phyloP scores from a whole-genome alignment of 2,888 invertebrate species.

The Mesochorus sp. region DNA sequence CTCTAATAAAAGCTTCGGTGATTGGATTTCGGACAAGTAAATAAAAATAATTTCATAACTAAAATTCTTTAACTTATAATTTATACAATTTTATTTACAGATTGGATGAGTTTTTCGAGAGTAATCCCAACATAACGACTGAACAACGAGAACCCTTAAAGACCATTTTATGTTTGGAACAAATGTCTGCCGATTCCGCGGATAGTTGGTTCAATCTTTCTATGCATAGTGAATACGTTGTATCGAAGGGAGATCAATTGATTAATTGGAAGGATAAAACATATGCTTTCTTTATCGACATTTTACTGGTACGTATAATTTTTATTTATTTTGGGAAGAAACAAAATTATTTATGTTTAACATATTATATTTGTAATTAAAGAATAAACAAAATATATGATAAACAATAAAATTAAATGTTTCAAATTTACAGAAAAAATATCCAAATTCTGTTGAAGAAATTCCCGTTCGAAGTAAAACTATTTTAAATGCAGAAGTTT shows the following conservation, averaged over 20 bases:
- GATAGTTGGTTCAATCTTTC: constrained; percentile 60
- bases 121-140: constrained; percentile 54
- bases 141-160: constrained; percentile 55
- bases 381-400: too few relatives aligned
- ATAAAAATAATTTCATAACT: neutral
- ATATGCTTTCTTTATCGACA: constrained; percentile 71
- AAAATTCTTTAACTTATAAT: neutral
- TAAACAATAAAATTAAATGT: neutral
- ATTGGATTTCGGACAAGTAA: constrained; percentile 26
- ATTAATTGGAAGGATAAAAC: constrained; percentile 73
- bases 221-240: constrained; percentile 14
- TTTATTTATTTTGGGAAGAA: too few relatives aligned
- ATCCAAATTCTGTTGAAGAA: constrained; percentile 72
- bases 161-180: constrained; percentile 51
- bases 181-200: constrained; percentile 39
- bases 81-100: too few relatives aligned
- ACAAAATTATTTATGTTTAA: too few relatives aligned
- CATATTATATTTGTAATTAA: too few relatives aligned
- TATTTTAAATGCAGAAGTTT: constrained; percentile 66
- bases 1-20: constrained; percentile 13
- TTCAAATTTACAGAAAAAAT: constrained; percentile 69
- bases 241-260: constrained; percentile 61
- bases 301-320: constrained; percentile 72
- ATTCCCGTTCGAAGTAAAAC: constrained; percentile 72
- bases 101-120: constrained; percentile 58